Evolutionary conservation across 2,113 vertebrate genomes (phyloP).

Genomic region (Strigops habroptila): DNA sequence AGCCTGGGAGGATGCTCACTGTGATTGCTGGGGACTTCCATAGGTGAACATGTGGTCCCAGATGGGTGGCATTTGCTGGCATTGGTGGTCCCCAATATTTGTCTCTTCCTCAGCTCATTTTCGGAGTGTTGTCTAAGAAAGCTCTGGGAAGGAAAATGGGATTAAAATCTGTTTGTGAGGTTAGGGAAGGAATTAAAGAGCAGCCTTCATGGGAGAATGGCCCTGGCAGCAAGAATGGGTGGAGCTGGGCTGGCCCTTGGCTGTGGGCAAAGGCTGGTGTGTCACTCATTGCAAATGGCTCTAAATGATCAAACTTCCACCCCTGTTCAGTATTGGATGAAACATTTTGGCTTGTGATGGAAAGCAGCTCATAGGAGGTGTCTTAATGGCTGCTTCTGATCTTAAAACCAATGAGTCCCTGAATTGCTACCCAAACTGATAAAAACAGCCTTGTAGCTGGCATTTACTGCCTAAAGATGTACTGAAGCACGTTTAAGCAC

Average conservation of each 20-base stretch:
- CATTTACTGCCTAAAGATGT: background rate
- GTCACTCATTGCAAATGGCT: background rate
- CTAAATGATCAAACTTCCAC: background rate
- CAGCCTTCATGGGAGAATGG: background rate
- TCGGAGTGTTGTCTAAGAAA: constrained; percentile 14
- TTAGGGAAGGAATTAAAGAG: background rate
- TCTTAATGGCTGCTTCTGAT: background rate
- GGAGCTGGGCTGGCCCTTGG: background rate
- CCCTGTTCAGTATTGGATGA: background rate
- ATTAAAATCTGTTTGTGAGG: background rate
- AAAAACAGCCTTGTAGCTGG: background rate
- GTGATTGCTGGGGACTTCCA: constrained; percentile 9
- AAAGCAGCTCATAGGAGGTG: background rate
- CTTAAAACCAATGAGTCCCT: background rate
- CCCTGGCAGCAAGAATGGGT: background rate
- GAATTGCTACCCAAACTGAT: background rate
- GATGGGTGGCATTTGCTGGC: constrained; percentile 4
- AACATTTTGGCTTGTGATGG: background rate
- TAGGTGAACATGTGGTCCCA: constrained; percentile 43
- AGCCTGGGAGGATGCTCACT: constrained; percentile 2
- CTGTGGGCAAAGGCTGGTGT: background rate
- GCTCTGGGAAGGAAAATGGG: background rate
- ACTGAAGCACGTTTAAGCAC: background rate
- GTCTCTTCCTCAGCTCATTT: constrained; percentile 4
- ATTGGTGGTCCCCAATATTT: background rate